A percentile compares a stretch with the other conserved stretches of the same genome.
Evolutionary conservation across 35 echinoderm and acorn worm genomes (phyloP).

Genomic region (Heliocidaris tuberculata): DNA sequence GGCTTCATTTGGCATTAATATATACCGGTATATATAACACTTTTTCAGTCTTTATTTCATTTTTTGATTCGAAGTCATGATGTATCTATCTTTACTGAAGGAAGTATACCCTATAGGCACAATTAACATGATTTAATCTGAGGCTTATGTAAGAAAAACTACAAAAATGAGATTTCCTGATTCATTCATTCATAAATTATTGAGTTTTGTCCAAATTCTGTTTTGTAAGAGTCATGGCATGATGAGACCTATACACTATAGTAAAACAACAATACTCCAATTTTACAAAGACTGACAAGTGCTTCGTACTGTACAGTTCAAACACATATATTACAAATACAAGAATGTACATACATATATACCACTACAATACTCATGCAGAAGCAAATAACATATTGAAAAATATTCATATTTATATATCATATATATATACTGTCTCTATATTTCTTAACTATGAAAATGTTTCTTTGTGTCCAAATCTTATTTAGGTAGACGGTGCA

Average conservation of each 20-base stretch:
- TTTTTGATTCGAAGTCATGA: too few species aligned
- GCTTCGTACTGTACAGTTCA: background rate
- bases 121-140: background rate
- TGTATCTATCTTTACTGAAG: background rate
- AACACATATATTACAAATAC: background rate
- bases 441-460: background rate
- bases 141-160: too few species aligned
- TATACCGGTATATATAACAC: too few species aligned
- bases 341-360: background rate
- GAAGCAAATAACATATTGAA: constrained; percentile 13
- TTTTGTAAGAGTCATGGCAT: background rate
- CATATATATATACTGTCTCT: background rate
- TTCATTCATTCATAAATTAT: too few species aligned
- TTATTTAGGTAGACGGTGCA: background rate
- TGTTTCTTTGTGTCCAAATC: background rate
- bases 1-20: too few species aligned
- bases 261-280: background rate
- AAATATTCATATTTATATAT: constrained; percentile 20
- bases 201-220: background rate
- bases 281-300: background rate
- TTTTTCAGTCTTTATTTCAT: too few species aligned
- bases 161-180: too few species aligned
- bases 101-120: background rate
- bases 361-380: constrained; percentile 16
- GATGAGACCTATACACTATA: background rate